Evolutionary conservation across 1,140 invertebrate genomes (phyloP), one percentile per base, ranked within the genome.

Genomic region (Streblospio benedicti): DNA sequence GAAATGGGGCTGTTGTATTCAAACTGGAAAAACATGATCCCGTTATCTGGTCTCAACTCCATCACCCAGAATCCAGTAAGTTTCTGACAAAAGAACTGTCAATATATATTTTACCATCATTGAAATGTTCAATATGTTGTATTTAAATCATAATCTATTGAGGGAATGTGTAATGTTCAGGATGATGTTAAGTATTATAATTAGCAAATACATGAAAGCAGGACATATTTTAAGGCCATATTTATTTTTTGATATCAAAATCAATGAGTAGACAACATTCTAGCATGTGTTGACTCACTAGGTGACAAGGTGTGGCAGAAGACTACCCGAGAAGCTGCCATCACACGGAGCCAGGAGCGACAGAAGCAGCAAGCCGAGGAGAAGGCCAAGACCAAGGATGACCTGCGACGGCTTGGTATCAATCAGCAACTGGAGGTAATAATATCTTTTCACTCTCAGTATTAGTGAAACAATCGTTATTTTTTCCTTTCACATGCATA

Each of bases 1-100:
- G 71, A 45, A 71, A 76, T 73, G 76, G 76, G 28, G 64, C 66
- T 30, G 73, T 76, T 20, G 51, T 74, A 14, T 76, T 77, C 52
- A 72, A 67, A 62, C 63, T 77, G 14, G 57, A 66, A 32, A 77
- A 77, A 49, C 60, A 68, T 52, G 68, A 70, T 27, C 59, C 61
- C 27, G 64, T 35, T 12, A 32, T 72, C 9, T 76, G 75, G 75
- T 55, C 55, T 9, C 60, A 69, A 38, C 55, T 76, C 23, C 65
- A 71, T 20, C 67, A 67, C 35, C 58, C 64, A 43, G 62, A 69
- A 49, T 30, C 59, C 44, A 65, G 74, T 74, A 62, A 61, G 56
- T 51, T n/a, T 32, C 54, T 27, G 1, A 12, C 12, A 27, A 28
- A 25, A 16, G 16, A 23, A 38, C 12, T 25, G n/a, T n/a, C n/a